Conservation (phyloP, 2,113 vertebrate species). For the Jacana jacana region DNA sequence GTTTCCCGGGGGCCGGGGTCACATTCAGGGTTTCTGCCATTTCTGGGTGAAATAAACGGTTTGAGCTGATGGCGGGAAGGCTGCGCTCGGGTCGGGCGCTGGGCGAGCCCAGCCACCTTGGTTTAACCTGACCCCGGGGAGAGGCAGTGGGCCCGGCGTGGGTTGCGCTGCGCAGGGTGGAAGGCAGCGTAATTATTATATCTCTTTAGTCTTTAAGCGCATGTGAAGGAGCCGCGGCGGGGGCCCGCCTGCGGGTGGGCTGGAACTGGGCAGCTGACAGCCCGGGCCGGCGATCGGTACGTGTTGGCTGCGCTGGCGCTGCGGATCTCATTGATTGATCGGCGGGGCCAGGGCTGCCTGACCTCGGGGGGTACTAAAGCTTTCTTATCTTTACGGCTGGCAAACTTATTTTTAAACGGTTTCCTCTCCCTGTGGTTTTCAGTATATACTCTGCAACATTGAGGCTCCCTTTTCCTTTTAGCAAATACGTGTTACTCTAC, state of each 20-base stretch:
- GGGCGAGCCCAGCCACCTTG: not conserved
- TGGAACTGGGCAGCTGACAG: not conserved
- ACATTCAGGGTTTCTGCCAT: fast-evolving
- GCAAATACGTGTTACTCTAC: not conserved
- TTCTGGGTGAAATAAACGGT: fast-evolving
- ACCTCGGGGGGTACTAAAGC: not conserved
- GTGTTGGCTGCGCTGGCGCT: not conserved
- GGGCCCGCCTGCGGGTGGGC: not conserved
- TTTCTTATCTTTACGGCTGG: not conserved
- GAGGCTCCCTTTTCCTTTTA: not conserved
- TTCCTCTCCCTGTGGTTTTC: not conserved
- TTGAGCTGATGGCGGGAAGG: fast-evolving
- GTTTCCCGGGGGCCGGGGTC: not conserved
- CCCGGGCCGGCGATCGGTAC: not conserved
- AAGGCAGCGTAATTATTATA: not conserved
- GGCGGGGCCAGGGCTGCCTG: not conserved
- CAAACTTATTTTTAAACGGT: not conserved
- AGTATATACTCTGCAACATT: not conserved
- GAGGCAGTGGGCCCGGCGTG: not conserved
- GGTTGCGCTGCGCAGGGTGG: fast-evolving
- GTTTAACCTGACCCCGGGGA: not conserved
- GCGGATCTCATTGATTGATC: not conserved
- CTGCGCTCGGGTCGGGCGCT: not conserved
- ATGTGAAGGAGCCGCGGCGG: not conserved
- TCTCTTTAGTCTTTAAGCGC: not conserved